Percentiles rank a stretch among this genome's conserved stretches.
phyloP scores from a whole-genome alignment of 2,113 vertebrate species.

The Xerus inauris region DNA sequence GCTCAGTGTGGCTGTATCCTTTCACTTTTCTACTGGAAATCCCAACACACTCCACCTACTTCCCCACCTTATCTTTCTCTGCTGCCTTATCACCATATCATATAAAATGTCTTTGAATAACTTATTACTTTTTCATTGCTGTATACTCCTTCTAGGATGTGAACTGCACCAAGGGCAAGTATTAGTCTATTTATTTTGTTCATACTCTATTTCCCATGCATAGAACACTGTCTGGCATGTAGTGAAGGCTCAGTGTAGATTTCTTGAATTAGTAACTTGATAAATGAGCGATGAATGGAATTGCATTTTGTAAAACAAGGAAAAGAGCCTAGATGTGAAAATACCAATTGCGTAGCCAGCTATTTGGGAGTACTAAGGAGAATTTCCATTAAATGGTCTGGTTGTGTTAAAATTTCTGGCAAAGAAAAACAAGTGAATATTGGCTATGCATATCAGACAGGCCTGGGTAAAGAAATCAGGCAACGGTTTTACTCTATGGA shows the following conservation, averaged over 20 bases:
- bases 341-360: neutral
- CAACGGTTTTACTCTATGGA: rapidly evolving
- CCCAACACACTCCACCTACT: neutral
- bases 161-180: neutral
- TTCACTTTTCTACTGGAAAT: neutral
- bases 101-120: no score
- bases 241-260: neutral
- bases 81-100: neutral
- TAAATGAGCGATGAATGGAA: neutral
- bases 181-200: neutral
- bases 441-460: neutral
- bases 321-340: neutral
- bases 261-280: neutral
- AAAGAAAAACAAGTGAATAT: neutral
- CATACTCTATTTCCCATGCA: neutral
- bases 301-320: neutral
- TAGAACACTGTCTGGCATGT: neutral
- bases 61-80: neutral
- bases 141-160: neutral
- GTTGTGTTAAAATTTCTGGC: neutral
- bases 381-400: neutral
- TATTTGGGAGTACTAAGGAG: neutral
- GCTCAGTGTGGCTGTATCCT: neutral
- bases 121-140: neutral
- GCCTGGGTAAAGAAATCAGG: neutral